phyloP scores from a whole-genome alignment of 2,888 invertebrate genomes.

The Synergus laeviventris region DNA sequence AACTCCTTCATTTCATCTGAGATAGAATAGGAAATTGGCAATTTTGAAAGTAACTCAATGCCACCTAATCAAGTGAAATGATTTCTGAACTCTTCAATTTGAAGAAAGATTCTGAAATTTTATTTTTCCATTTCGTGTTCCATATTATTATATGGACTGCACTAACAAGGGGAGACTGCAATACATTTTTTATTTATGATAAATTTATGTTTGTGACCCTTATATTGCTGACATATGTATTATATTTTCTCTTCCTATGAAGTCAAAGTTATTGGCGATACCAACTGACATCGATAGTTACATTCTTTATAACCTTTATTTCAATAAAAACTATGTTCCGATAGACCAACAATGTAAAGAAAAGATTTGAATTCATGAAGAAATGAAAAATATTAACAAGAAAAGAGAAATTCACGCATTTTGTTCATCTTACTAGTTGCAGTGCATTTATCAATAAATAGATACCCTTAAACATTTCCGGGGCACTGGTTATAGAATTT shows the following conservation, averaged over 20 bases:
- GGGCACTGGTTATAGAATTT: neutral
- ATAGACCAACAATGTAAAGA: neutral
- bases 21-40: neutral
- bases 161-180: slow-evolving; percentile 20
- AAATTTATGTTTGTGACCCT: slow-evolving; percentile 11
- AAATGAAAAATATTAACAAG: neutral
- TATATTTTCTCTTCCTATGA: slow-evolving; percentile 5
- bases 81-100: neutral
- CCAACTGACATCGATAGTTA: neutral
- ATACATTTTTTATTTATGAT: slow-evolving; percentile 10
- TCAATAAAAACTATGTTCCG: neutral
- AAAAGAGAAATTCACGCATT: neutral
- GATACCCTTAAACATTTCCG: neutral
- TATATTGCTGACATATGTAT: neutral
- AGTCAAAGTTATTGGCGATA: neutral
- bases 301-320: neutral
- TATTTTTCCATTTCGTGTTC: neutral
- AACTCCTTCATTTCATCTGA: neutral
- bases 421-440: no score
- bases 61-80: neutral
- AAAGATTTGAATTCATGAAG: neutral
- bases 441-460: neutral
- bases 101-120: neutral
- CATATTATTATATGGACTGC: neutral
- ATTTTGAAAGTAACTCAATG: neutral